A percentile compares a stretch with the other conserved stretches of the same genome.
These are phyloP conservation scores for Trichoplusia ni DNA, from an alignment of 1,140 invertebrate species.

Conservation along the genomic window DNA sequence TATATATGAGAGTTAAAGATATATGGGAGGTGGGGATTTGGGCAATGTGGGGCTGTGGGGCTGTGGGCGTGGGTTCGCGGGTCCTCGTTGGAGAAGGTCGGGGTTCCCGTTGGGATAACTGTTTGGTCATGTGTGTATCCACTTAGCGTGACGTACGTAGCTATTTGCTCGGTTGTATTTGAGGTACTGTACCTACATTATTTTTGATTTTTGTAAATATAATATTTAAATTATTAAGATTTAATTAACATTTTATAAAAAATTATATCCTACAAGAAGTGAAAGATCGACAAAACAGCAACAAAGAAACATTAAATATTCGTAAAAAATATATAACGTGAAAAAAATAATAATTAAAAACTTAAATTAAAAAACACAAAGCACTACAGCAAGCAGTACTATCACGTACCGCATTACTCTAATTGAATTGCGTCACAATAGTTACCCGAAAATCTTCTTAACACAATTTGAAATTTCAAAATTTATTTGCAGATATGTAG, in stretches of 20 bases:
- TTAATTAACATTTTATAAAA: no score
- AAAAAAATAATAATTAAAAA: not conserved
- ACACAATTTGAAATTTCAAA: slow-evolving; percentile 6
- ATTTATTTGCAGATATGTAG: slow-evolving; percentile 29
- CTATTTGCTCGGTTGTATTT: not conserved
- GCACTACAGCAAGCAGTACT: no score
- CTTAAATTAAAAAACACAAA: not conserved
- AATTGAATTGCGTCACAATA: not conserved
- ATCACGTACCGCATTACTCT: no score
- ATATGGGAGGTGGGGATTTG: slow-evolving; percentile 43
- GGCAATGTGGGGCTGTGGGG: not conserved
- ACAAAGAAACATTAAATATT: no score
- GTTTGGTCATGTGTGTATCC: slow-evolving; percentile 23
- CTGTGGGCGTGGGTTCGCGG: not conserved
- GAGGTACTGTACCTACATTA: no score
- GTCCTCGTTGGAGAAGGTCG: no score
- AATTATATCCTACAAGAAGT: no score
- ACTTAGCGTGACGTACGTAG: not conserved
- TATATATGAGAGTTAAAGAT: slow-evolving; percentile 72
- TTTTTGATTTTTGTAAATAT: no score
- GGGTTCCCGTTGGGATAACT: slow-evolving; percentile 49
- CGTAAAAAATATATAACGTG: no score
- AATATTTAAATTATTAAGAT: no score
- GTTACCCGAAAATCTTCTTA: not conserved
- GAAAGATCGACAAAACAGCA: no score